Evolutionary conservation across 2,113 vertebrate species (phyloP).

Genomic region (Porphyrio hochstetteri): DNA sequence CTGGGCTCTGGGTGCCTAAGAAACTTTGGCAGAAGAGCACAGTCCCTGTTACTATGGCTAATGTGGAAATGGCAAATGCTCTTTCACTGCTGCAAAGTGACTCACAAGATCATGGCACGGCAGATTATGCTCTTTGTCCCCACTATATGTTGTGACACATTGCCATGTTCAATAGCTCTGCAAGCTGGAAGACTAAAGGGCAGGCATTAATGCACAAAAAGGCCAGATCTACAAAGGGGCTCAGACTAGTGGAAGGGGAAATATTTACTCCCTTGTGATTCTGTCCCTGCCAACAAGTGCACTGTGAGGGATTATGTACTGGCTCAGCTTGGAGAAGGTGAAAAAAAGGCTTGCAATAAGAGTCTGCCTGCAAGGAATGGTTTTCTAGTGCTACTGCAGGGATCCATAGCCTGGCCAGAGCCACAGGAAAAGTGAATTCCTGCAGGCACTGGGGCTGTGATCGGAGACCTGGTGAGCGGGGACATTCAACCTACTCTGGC

Average conservation of each 20-base stretch:
- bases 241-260: neutral
- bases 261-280: neutral
- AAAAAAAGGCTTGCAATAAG: neutral
- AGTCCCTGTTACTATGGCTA: neutral
- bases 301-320: neutral
- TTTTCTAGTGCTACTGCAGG: neutral
- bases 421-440: neutral
- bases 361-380: neutral
- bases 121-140: conserved; percentile 6
- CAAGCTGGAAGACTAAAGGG: conserved; percentile 29
- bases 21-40: neutral
- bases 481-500: neutral
- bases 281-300: neutral
- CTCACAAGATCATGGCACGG: conserved; percentile 5
- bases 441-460: neutral
- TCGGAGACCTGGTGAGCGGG: neutral
- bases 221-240: neutral
- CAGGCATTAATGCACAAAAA: neutral
- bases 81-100: neutral
- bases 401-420: neutral
- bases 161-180: neutral
- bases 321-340: neutral
- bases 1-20: neutral
- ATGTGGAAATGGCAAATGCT: neutral
- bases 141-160: conserved; percentile 4